Base-by-base conservation (phyloP, 2,888 invertebrate genomes). In the Rotaria magnacalcarata region DNA sequence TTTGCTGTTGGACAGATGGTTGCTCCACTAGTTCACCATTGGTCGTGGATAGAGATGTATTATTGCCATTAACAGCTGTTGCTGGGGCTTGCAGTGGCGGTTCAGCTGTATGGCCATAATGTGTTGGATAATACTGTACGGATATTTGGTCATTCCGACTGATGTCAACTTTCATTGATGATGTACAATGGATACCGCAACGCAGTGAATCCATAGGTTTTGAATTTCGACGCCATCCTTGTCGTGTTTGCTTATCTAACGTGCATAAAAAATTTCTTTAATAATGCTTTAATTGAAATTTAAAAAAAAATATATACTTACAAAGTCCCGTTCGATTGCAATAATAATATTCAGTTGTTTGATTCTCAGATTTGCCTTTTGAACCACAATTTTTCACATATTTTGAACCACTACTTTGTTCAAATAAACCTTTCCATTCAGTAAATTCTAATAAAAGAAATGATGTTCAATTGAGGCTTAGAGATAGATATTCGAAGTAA, bases 341-440 rank as follows among this genome's bases (percentile, higher is more conserved):
- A 80, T 80, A 80, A 80, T 80, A 80, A 80, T 80, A 80, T 47
- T 80, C 80, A 80, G 80, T 80, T 47, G 80, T 80, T 47, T 80
- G 80, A 80, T 80, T 80, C 47, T 80, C 80, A 14, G 80, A 80
- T 80, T 80, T 80, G 43, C 80, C 80, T 80, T 80, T 80, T 2
- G 80, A 43, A n/a, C 80, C 80, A 47, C 80, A 80, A n/a, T 80
- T 80, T 47, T 80, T 80, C 7, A 80, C 80, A n/a, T 80, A 80
- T 80, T 80, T 80, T n/a, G 80, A 80, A 47, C 80, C 80, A 47
- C 47, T 80, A 19, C 21, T 47, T n/a, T 47, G 43, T 80, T 80
- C 80, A 47, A 80, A 80, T n/a, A 47, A 21, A n/a, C 24, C 11
- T 80, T 80, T 80, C 80, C 80, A 80, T 47, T 80, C 80, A 10